These are phyloP conservation scores for Varanus komodoensis DNA, from an alignment of 2,113 vertebrate species.

Conservation along the genomic window DNA sequence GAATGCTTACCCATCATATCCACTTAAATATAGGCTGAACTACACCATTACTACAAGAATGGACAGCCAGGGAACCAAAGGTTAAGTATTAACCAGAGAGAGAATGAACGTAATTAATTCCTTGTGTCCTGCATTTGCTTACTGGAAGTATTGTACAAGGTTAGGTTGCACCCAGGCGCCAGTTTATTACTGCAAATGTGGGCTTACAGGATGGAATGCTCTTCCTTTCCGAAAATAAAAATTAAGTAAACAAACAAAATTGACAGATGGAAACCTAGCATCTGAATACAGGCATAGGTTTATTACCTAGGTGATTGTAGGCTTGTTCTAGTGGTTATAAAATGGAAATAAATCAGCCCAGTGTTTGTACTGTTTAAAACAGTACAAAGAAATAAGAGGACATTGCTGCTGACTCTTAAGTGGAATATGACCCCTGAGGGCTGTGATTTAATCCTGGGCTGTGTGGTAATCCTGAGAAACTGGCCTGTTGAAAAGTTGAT, in stretches of 20 bases:
- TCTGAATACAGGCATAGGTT: neutral
- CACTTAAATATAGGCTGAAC: neutral
- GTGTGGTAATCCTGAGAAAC: conserved; percentile 32
- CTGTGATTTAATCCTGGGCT: neutral
- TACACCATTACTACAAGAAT: neutral
- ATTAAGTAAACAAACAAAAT: too few species aligned
- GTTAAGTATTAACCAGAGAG: neutral
- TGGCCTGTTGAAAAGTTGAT: conserved; percentile 35
- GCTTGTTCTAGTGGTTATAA: too few species aligned
- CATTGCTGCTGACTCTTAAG: too few species aligned
- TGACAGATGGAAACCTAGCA: too few species aligned
- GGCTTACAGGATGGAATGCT: neutral
- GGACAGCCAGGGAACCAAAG: neutral
- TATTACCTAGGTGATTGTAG: neutral
- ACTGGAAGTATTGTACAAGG: neutral
- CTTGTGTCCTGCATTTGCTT: neutral
- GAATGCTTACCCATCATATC: neutral
- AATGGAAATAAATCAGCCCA: too few species aligned
- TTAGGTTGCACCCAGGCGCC: neutral
- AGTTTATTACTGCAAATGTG: too few species aligned
- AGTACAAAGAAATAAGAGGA: too few species aligned
- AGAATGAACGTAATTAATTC: neutral
- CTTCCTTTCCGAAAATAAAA: neutral
- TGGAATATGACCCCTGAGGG: too few species aligned
- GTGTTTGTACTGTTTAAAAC: too few species aligned